Evolutionary conservation across 23 tunicate genomes (phyloP).

Genomic region (Ciona savignyi): DNA sequence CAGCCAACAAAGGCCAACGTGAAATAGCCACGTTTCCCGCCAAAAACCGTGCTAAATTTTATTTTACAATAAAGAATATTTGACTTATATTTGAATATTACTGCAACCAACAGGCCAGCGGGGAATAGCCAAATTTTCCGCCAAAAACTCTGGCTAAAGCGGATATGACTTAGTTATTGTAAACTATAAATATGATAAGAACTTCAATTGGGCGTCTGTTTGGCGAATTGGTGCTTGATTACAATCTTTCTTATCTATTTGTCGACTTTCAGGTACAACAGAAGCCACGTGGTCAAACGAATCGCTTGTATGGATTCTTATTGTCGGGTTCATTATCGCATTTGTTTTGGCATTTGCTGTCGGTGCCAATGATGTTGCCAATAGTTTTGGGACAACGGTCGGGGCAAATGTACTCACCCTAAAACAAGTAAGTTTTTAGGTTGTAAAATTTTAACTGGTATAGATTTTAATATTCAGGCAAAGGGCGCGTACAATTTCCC

Average conservation of each 20-base stretch:
- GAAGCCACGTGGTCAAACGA: slow-evolving; percentile 33
- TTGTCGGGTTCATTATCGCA: slow-evolving; percentile 80
- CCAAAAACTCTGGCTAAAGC: no score
- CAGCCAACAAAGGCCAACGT: no score
- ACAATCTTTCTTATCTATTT: not conserved
- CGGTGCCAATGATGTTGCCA: slow-evolving; percentile 95
- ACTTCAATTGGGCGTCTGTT: no score
- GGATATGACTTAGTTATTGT: no score
- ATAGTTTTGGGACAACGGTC: slow-evolving; percentile 89
- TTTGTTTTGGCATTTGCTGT: slow-evolving; percentile 86
- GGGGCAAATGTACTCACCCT: slow-evolving; percentile 83
- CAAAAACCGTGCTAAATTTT: no score
- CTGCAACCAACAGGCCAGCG: no score
- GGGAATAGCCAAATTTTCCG: no score
- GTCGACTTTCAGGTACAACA: slow-evolving; percentile 19
- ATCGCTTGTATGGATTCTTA: slow-evolving; percentile 50
- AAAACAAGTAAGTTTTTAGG: slow-evolving; percentile 47
- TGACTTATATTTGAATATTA: no score
- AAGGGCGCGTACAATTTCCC: not conserved
- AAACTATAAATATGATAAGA: no score
- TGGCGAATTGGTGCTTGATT: no score
- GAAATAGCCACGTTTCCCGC: no score
- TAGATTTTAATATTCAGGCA: not conserved
- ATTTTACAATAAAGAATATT: no score
- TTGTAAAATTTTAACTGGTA: not conserved